Conservation (phyloP, 2,888 invertebrate species). For the Nomada ferruginata region DNA sequence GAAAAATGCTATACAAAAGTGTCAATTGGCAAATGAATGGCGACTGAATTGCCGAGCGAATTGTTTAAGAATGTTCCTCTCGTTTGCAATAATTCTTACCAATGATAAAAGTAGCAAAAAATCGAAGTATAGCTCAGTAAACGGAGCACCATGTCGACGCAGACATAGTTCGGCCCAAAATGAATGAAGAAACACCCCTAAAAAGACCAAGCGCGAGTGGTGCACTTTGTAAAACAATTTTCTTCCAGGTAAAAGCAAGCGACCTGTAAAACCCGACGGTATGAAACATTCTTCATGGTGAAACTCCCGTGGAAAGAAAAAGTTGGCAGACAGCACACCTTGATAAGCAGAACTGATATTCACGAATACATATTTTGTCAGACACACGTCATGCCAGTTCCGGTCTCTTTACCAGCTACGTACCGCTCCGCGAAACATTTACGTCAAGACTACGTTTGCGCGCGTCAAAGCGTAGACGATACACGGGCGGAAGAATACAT, state of each 20-base stretch:
- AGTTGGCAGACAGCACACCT: neutral
- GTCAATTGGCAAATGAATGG: neutral
- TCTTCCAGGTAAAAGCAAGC: constrained; percentile 13
- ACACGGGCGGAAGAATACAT: neutral
- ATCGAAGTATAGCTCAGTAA: neutral
- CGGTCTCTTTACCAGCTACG: constrained; percentile 40
- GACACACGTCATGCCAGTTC: constrained; percentile 44
- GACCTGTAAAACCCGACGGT: constrained; percentile 26
- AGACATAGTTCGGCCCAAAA: neutral
- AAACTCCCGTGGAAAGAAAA: neutral
- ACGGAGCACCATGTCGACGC: neutral
- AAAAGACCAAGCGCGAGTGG: neutral
- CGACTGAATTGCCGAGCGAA: too few species aligned
- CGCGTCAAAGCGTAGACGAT: constrained; percentile 27
- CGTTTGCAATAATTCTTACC: neutral
- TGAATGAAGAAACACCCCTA: neutral
- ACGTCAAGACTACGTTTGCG: constrained; percentile 36
- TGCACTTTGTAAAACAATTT: constrained; percentile 11
- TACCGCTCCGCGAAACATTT: constrained; percentile 17
- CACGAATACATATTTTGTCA: constrained; percentile 6
- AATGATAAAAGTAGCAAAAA: neutral
- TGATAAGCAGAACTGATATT: neutral
- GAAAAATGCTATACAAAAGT: neutral
- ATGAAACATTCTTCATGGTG: neutral
- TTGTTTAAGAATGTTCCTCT: too few species aligned